Conservation (phyloP, 2,113 vertebrate genomes). For the Atlantisia rogersi region DNA sequence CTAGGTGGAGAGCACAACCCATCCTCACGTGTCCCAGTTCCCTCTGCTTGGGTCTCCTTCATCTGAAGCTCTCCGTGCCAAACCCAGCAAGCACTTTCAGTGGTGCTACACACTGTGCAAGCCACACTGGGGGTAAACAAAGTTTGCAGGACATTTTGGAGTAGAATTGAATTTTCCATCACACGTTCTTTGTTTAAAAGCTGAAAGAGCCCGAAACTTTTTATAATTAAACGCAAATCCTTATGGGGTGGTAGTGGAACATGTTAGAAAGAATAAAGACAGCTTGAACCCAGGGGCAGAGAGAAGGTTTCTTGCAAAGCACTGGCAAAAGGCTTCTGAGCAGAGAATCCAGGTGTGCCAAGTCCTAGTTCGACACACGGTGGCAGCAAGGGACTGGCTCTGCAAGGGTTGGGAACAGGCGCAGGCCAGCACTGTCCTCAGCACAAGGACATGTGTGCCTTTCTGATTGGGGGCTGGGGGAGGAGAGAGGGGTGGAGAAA, state of each 20-base stretch:
- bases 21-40: too few relatives aligned
- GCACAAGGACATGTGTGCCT: background rate
- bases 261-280: fast-evolving
- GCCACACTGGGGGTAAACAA: background rate
- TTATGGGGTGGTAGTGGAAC: fast-evolving
- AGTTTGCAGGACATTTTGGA: background rate
- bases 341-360: fast-evolving
- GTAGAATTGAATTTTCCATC: background rate
- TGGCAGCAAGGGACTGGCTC: constrained; percentile 57
- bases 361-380: constrained; percentile 26
- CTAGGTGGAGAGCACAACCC: background rate
- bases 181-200: background rate
- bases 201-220: background rate
- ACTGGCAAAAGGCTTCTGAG: background rate
- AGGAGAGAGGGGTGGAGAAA: background rate
- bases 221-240: background rate
- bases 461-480: background rate
- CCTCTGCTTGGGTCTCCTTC: background rate
- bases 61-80: background rate
- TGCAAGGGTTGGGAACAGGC: background rate
- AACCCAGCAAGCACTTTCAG: background rate
- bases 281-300: too few relatives aligned
- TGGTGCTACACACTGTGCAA: background rate
- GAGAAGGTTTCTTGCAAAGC: background rate
- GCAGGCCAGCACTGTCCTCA: background rate